Base-by-base conservation (phyloP, 1,140 invertebrate species). In the Dendrolimus punctatus region DNA sequence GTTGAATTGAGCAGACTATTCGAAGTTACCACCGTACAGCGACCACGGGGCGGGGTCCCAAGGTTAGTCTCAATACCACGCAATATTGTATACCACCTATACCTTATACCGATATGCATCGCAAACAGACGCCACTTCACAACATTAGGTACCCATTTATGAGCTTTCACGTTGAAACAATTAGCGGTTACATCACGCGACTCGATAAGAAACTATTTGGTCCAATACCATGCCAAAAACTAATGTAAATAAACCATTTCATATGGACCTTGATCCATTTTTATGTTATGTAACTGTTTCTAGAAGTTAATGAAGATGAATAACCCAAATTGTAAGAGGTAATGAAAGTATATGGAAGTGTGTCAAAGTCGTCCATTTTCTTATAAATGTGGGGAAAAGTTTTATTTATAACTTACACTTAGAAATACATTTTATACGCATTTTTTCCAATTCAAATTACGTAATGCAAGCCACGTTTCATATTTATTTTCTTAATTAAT, bases 11-110 rank as follows among this genome's bases (percentile, higher is more conserved):
- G 68, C 41, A 72, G 67, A 76, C 74, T 79, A 75, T 69, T 81
- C 73, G 70, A 77, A 80, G 76, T 79, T 79, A 75, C 72, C 54
- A 46, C 57, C 64, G 59, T 55, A 51, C 36, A 60, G 61, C 62
- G 67, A 71, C 61, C 45, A 60, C 41, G 53, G 10, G 38, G 39
- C 41, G 62, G 60, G 70, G 67, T 55, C 59, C 60, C 80, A 85
- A 83, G 82, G 82, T 83, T 78, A 72, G 58, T 81, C 72, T 80
- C 68, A 55, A 70, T 74, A 23, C 75, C 82, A 83, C 80, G 82
- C 80, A 82, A 80, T 66, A 66, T 59, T 64, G 70, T 66, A 72
- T 62, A 23, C 23, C 23, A 23, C 23, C 23, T 55, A 59, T 66
- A 69, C 67, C 53, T 57, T 64, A 49, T 40, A 49, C 9, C 7